These are phyloP conservation scores for Ctenoplectra terminalis DNA, from an alignment of 1,140 invertebrate species.

Conservation along the genomic window DNA sequence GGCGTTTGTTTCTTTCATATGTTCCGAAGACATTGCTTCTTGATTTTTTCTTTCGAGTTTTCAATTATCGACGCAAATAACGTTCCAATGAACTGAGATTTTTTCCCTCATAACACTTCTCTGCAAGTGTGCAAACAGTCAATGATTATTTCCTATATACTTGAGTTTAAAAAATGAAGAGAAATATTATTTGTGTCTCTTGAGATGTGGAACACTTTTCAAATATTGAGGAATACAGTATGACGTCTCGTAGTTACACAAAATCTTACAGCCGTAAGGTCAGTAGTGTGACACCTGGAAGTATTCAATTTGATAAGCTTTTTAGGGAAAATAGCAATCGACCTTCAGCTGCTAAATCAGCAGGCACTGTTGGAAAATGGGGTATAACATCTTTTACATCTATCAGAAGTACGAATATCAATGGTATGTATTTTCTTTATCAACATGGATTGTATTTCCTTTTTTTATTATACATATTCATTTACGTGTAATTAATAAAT, in stretches of 20 bases:
- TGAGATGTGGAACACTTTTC: constrained; percentile 69
- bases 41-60: constrained; percentile 35
- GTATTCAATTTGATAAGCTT: constrained; percentile 89
- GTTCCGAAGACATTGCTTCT: constrained; percentile 61
- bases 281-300: constrained; percentile 83
- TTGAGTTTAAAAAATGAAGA: constrained; percentile 66
- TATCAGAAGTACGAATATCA: constrained; percentile 89
- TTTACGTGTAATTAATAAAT: constrained; percentile 13
- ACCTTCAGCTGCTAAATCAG: constrained; percentile 93
- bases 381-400: constrained; percentile 96
- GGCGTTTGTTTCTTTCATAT: constrained; percentile 80
- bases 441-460: background rate
- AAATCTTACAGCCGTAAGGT: constrained; percentile 84
- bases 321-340: constrained; percentile 94
- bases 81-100: constrained; percentile 33
- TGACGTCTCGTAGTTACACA: constrained; percentile 85
- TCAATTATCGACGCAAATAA: constrained; percentile 22
- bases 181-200: constrained; percentile 58
- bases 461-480: background rate
- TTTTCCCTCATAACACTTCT: constrained; percentile 24
- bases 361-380: constrained; percentile 96
- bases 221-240: constrained; percentile 70
- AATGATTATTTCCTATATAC: constrained; percentile 28
- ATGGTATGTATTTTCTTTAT: constrained; percentile 83
- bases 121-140: constrained; percentile 30